These are phyloP conservation scores for Seriola dumerili DNA, from an alignment of 2,113 vertebrate species.

Conservation along the genomic window DNA sequence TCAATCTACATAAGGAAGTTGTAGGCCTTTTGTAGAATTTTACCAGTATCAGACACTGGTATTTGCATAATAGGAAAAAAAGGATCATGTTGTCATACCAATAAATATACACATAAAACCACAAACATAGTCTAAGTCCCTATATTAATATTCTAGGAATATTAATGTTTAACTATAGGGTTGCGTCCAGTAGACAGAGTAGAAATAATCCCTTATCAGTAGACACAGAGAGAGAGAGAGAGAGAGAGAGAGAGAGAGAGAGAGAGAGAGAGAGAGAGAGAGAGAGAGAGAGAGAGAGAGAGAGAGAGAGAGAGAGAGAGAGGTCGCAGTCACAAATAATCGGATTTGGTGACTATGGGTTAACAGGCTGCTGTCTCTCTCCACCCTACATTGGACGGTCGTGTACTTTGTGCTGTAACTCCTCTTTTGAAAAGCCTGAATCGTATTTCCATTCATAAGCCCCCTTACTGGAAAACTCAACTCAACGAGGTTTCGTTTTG, in stretches of 20 bases:
- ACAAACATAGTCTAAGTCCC: not conserved
- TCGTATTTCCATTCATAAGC: not conserved
- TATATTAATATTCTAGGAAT: not conserved
- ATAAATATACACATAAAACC: not conserved
- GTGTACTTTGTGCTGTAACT: slow-evolving; percentile 38
- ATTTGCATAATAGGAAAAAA: not conserved
- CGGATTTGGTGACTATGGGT: slow-evolving; percentile 86
- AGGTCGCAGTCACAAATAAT: slow-evolving; percentile 81
- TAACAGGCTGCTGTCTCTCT: slow-evolving; percentile 66
- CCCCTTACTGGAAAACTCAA: not conserved
- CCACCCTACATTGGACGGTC: slow-evolving; percentile 53
- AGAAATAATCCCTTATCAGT: slow-evolving; percentile 44
- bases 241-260: slow-evolving; percentile 45
- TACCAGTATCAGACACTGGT: not conserved
- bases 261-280: slow-evolving; percentile 44
- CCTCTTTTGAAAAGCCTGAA: not conserved
- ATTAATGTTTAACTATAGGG: not conserved
- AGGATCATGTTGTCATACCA: not conserved
- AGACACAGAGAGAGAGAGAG: slow-evolving; percentile 45
- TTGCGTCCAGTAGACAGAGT: slow-evolving; percentile 14
- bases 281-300: slow-evolving; percentile 45
- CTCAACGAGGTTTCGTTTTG: slow-evolving; percentile 36
- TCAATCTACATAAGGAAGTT: not conserved
- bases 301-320: slow-evolving; percentile 49
- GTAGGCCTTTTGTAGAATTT: not conserved